Conservation (phyloP, 2,888 invertebrate species). For the Onthophagus sagittarius region DNA sequence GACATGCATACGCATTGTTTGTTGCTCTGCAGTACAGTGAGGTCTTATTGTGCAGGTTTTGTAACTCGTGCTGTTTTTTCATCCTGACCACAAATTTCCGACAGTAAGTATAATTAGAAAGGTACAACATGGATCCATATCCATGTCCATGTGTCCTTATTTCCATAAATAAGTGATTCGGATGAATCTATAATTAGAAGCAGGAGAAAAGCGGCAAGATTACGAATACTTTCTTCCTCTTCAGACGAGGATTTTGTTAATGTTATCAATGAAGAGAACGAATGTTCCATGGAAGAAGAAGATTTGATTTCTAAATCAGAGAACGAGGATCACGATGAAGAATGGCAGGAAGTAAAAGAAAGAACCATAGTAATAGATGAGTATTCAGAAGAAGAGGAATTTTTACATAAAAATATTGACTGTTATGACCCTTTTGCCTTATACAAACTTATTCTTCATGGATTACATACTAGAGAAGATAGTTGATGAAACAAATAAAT, state of each 20-base stretch:
- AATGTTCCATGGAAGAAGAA: neutral
- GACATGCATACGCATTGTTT: too few species aligned
- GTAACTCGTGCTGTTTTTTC: neutral
- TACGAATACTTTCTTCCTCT: constrained; percentile 13
- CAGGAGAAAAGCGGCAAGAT: constrained; percentile 4
- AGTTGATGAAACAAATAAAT: too few species aligned
- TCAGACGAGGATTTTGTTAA: constrained; percentile 13
- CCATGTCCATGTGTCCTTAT: too few species aligned
- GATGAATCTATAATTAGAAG: constrained; percentile 9
- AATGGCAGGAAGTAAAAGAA: constrained; percentile 13
- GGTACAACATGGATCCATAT: constrained; percentile 7
- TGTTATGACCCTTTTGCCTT: constrained; percentile 4
- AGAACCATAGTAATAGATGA: constrained; percentile 13
- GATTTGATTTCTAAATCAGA: too few species aligned
- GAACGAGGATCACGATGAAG: constrained; percentile 6
- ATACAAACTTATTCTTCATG: constrained; percentile 7
- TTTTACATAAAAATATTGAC: neutral
- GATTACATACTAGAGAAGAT: constrained; percentile 5
- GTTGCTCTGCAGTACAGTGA: too few species aligned
- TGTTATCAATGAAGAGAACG: constrained; percentile 1
- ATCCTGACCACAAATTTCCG: neutral
- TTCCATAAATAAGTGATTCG: constrained; percentile 12
- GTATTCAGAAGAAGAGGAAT: constrained; percentile 7
- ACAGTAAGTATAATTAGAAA: neutral
- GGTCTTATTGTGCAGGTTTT: too few species aligned